Conservation (phyloP, 2,888 invertebrate genomes). For the Melanotus villosus region DNA sequence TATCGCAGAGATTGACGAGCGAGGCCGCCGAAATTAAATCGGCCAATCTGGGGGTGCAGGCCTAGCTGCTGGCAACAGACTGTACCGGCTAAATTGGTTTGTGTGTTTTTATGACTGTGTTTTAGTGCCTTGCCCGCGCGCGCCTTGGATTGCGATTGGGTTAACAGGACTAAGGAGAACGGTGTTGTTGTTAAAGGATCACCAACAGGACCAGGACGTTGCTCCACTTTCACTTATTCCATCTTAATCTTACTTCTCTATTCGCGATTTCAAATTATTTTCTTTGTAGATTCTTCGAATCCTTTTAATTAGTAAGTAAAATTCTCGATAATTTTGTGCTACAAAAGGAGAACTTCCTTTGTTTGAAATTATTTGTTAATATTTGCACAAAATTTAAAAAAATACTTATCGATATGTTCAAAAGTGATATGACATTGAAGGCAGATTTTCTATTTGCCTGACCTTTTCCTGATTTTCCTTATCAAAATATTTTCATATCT, state of each 20-base stretch:
- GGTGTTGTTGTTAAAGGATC: constrained; percentile 59
- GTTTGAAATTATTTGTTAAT: no score
- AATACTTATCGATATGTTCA: no score
- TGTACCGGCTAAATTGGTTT: constrained; percentile 69
- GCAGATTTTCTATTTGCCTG: no score
- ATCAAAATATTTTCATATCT: no score
- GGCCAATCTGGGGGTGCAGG: constrained; percentile 60
- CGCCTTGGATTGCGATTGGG: constrained; percentile 68
- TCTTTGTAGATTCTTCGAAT: neutral
- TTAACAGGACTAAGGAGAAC: constrained; percentile 66
- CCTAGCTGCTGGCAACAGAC: constrained; percentile 63
- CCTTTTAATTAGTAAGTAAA: no score
- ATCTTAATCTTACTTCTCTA: neutral
- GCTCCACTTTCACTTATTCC: constrained; percentile 21
- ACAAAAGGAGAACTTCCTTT: no score
- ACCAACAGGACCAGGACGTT: constrained; percentile 20
- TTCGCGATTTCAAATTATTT: neutral
- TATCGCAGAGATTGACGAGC: constrained; percentile 66
- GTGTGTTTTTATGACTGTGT: constrained; percentile 70
- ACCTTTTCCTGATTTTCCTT: no score
- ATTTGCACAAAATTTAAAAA: no score
- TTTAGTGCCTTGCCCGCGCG: constrained; percentile 69
- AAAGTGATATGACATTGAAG: no score
- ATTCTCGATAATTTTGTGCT: no score
- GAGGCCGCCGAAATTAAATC: constrained; percentile 66